Evolutionary conservation across 1,140 invertebrate species (phyloP), one percentile per base, ranked within the genome.

Genomic region (Sinonovacula constricta): DNA sequence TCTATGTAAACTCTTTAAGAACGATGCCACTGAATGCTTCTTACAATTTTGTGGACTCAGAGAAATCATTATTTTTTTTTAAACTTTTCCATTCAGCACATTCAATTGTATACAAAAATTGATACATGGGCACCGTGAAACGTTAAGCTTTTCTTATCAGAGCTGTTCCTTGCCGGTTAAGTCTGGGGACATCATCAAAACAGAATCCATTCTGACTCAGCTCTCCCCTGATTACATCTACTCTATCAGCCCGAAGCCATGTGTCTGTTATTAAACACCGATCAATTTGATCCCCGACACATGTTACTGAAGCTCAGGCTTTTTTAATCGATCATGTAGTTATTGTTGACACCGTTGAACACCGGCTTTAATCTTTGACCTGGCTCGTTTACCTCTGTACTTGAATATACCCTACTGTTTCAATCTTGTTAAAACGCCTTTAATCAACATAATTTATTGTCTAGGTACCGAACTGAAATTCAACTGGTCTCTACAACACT

Each of bases 201-300:
- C 39, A 12, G 26, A 53, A 68, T 12, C 65, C 65, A 51, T 68
- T 49, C 49, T 68, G 65, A 10, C 7, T 24, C 28, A 68, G 30
- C 31, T 68, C 65, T 53, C 65, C 65, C 22, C 65, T 10, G 7
- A 68, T 28, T 53, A 53, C 12, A 53, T 53, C 65, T 18, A 24
- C 65, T 28, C 7, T 49, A 53, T 51, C 45, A 45, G 65, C 3
- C 31, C 26, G 62, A 2, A 65, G 62, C 62, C 62, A 65, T n/a
- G 62, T 65, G 34, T 65, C 30, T 18, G 62, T 65, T 14, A 65
- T 39, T 22, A 65, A 31, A 65, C 62, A 65, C 15, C 34, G 34
- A 22, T 65, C 62, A 65, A 65, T 65, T 18, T 65, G 14, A 12
- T 65, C 33, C 5, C 51, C 62, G 22, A 36, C 34, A 65, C 26